phyloP scores from a whole-genome alignment of 2,888 invertebrate species.

The Yponomeuta sedellus region DNA sequence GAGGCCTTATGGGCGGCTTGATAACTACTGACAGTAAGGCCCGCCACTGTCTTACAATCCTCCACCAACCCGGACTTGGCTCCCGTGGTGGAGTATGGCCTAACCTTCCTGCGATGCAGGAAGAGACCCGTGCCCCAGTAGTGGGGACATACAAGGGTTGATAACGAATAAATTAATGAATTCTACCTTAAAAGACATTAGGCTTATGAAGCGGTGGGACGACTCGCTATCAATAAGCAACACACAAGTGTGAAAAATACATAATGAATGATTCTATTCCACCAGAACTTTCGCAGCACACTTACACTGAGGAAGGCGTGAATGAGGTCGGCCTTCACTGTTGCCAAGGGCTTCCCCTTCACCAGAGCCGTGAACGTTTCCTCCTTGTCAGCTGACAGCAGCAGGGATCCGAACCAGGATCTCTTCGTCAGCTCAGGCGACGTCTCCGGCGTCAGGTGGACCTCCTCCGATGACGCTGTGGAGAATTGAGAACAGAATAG shows the following conservation, averaged over 20 bases:
- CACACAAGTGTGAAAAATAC: too few species aligned
- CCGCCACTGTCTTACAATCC: too few species aligned
- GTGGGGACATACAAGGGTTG: too few species aligned
- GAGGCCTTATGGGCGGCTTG: too few species aligned
- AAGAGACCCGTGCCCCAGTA: too few species aligned
- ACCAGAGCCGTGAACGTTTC: slow-evolving; percentile 98
- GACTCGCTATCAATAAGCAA: too few species aligned
- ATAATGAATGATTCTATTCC: background rate
- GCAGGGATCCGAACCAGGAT: slow-evolving; percentile 98
- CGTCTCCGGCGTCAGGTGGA: slow-evolving; percentile 95
- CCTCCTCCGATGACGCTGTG: slow-evolving; percentile 90
- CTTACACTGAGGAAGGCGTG: slow-evolving; percentile 98
- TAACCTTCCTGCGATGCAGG: too few species aligned
- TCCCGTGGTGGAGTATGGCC: too few species aligned
- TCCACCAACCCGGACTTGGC: too few species aligned
- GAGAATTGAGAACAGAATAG: slow-evolving; percentile 13
- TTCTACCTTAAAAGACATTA: too few species aligned
- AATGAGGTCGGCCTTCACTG: slow-evolving; percentile 98
- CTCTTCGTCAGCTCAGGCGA: slow-evolving; percentile 98
- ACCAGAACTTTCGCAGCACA: slow-evolving; percentile 25
- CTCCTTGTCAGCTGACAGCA: slow-evolving; percentile 98
- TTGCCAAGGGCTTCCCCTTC: slow-evolving; percentile 96
- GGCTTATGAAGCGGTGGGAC: slow-evolving; percentile 42
- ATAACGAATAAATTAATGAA: too few species aligned
- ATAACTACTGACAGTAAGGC: too few species aligned